phyloP scores from a whole-genome alignment of 2,888 invertebrate genomes.

The Parnassius orleans region DNA sequence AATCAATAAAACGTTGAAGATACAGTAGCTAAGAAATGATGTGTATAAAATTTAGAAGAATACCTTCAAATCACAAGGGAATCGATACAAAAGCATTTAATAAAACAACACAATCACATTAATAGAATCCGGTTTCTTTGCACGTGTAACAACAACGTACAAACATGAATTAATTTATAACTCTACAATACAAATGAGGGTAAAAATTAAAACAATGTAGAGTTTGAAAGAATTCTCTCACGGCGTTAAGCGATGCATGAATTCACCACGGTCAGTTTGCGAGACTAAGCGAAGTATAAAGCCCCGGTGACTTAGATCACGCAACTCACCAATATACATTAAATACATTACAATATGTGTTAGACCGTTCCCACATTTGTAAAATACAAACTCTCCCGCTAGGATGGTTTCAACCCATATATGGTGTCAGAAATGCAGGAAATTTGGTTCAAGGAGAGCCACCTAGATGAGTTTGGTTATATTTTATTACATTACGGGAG shows the following conservation, averaged over 20 bases:
- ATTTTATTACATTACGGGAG: constrained; percentile 9
- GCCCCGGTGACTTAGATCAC: constrained; percentile 40
- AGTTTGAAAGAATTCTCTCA: constrained; percentile 66
- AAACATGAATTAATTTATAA: constrained; percentile 33
- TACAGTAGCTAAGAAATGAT: too few relatives aligned
- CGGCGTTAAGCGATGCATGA: constrained; percentile 68
- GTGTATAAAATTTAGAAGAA: too few relatives aligned
- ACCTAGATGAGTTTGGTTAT: constrained; percentile 21
- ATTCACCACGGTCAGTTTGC: constrained; percentile 68
- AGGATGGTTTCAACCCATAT: constrained; percentile 12
- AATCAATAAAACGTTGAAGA: too few relatives aligned
- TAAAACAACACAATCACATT: constrained; percentile 2
- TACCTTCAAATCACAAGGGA: constrained; percentile 4
- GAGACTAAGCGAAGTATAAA: constrained; percentile 38
- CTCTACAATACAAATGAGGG: constrained; percentile 55
- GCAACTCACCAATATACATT: constrained; percentile 39
- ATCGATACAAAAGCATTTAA: not conserved
- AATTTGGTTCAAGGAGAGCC: constrained; percentile 28
- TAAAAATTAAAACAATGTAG: constrained; percentile 62
- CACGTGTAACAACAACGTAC: constrained; percentile 1
- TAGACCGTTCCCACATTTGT: constrained; percentile 27
- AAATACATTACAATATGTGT: constrained; percentile 2
- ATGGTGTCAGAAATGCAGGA: constrained; percentile 15
- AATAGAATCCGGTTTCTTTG: constrained; percentile 23
- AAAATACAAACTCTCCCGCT: constrained; percentile 1